Base-by-base conservation (phyloP, 2,113 vertebrate genomes). In the Channa maculata region DNA sequence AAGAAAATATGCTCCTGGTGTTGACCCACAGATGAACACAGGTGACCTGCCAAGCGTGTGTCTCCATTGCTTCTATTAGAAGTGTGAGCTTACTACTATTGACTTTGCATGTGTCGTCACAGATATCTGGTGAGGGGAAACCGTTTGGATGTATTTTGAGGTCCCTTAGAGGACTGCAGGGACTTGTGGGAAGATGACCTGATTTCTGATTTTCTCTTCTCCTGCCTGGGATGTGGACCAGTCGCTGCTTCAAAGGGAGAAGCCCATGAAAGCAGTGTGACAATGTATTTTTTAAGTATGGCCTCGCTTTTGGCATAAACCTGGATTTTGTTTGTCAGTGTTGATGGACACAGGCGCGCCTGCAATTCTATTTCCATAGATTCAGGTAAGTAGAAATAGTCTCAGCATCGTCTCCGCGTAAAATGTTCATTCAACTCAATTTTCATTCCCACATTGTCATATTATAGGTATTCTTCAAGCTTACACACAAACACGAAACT, bases 181-280 rank as follows among this genome's bases (percentile, higher is more conserved):
- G 89, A 91, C 91, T 88, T 89, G 86, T 90, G 91, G 84, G 89
- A 88, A 89, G 91, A 90, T 93, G 92, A 93, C 92, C 92, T 93
- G 88, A 85, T 92, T 93, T 93, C 88, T 82, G 83, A 92, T 89
- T 90, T 82, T 89, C 84, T 90, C 80, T 63, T 87, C 84, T 82
- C 65, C 83, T 86, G 85, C 76, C 83, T 79, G 71, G 46, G 83
- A 83, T 88, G 63, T 68, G 65, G 82, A 75, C 58, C 82, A 13
- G 65, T 77, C 43, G 67, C 84, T 68, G 80, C 66, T 80, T 75
- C 82, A 36, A 79, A 82, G 60, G 34, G 39, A 89, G 78, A 84
- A 86, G 53, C 62, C 41, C 36, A 41, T 36, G 60, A 73, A 79
- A 68, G 57, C 59, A 81, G 59, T 48, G 65, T 64, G 50, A 69